A percentile compares a stretch with the other conserved stretches of the same genome.
Evolutionary conservation across 2,113 vertebrate species (phyloP).

Genomic region (Xiphophorus hellerii): DNA sequence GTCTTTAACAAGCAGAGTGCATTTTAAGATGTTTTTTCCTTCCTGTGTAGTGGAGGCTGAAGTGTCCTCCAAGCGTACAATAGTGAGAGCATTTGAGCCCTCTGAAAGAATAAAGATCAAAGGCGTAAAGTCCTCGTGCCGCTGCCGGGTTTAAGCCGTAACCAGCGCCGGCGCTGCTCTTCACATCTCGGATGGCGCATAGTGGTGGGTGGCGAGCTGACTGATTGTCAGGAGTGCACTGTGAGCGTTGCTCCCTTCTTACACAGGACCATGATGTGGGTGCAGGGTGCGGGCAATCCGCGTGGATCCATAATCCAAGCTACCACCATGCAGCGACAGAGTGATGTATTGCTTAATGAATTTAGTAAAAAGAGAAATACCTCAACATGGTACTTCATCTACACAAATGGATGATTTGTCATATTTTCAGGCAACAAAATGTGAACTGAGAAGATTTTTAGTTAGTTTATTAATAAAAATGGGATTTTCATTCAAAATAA

Average conservation of each 20-base stretch:
- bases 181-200: slow-evolving; percentile 72
- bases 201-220: slow-evolving; percentile 82
- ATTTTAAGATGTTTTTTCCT: slow-evolving; percentile 38
- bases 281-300: slow-evolving; percentile 53
- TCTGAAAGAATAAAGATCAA: slow-evolving; percentile 80
- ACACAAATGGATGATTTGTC: slow-evolving; percentile 61
- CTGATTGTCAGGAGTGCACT: slow-evolving; percentile 77
- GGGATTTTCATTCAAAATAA: too few species aligned
- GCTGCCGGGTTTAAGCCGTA: slow-evolving; percentile 74
- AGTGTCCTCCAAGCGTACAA: slow-evolving; percentile 72
- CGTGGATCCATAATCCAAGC: slow-evolving; percentile 33
- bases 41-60: slow-evolving; percentile 65
- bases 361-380: slow-evolving; percentile 59
- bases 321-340: slow-evolving; percentile 28
- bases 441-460: too few species aligned
- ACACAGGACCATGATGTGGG: slow-evolving; percentile 59
- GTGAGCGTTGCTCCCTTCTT: slow-evolving; percentile 67
- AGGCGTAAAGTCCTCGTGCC: slow-evolving; percentile 67
- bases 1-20: slow-evolving; percentile 64
- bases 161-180: slow-evolving; percentile 57
- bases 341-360: slow-evolving; percentile 52
- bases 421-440: too few species aligned
- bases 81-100: slow-evolving; percentile 73
- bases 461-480: too few species aligned
- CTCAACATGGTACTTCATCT: slow-evolving; percentile 66